Percentiles rank a stretch among this genome's conserved stretches.
phyloP scores from a whole-genome alignment of 2,888 invertebrate genomes.

The Amphipoea lucens region DNA sequence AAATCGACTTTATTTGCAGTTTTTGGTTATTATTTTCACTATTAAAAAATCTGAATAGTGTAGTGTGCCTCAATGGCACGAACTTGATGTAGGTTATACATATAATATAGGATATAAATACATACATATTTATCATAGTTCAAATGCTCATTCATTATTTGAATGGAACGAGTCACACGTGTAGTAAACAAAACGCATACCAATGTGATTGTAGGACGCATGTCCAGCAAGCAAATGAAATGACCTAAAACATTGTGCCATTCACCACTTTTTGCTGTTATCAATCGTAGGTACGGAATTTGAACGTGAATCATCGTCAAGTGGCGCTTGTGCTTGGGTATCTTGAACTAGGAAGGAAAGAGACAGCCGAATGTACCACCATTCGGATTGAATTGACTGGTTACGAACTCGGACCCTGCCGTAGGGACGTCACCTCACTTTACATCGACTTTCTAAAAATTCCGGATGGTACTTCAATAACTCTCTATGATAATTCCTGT shows the following conservation, averaged over 20 bases:
- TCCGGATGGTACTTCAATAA: conserved; percentile 83
- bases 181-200: conserved; percentile 79
- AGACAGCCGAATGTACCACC: conserved; percentile 85
- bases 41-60: not conserved
- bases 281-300: conserved; percentile 89
- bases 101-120: conserved; percentile 13
- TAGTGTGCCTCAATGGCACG: conserved; percentile 4
- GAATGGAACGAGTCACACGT: conserved; percentile 65
- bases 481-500: conserved; percentile 79
- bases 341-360: conserved; percentile 83
- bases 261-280: conserved; percentile 88
- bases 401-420: conserved; percentile 88
- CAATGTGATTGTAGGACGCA: conserved; percentile 73
- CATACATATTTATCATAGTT: conserved; percentile 25
- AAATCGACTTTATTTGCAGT: not conserved
- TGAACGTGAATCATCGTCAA: conserved; percentile 89
- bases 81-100: conserved; percentile 21
- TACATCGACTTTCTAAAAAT: conserved; percentile 89
- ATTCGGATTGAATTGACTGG: conserved; percentile 90
- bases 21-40: not conserved
- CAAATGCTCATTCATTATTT: conserved; percentile 57
- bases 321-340: conserved; percentile 87
- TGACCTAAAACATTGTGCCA: conserved; percentile 85
- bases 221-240: conserved; percentile 81
- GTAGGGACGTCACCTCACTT: conserved; percentile 87